Percentiles rank a stretch among this genome's conserved stretches.
These are phyloP conservation scores for Desmophyllum pertusum DNA, from an alignment of 92 coral and sea anemone genomes.

Conservation along the genomic window DNA sequence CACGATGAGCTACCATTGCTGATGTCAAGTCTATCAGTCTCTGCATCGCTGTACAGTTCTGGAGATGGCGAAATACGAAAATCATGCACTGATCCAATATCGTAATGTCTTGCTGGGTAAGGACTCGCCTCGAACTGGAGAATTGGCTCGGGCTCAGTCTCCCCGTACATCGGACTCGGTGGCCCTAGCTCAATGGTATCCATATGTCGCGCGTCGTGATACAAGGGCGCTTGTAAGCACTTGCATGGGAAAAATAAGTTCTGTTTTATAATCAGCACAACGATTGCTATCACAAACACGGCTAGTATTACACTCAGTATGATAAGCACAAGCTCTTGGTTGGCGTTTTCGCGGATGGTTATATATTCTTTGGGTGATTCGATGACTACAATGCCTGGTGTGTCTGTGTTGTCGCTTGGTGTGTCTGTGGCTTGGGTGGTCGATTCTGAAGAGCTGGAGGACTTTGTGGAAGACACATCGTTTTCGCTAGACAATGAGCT, in stretches of 20 bases:
- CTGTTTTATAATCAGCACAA: slow-evolving; percentile 69
- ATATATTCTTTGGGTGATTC: slow-evolving; percentile 76
- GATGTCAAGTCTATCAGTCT: slow-evolving; percentile 76
- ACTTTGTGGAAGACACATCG: not conserved
- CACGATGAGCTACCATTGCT: slow-evolving; percentile 77
- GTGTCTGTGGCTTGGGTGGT: slow-evolving; percentile 37
- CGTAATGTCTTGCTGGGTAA: slow-evolving; percentile 64
- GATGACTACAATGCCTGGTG: slow-evolving; percentile 71
- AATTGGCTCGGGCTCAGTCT: slow-evolving; percentile 65
- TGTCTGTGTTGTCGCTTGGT: slow-evolving; percentile 38
- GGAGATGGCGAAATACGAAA: slow-evolving; percentile 17
- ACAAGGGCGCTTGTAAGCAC: slow-evolving; percentile 67
- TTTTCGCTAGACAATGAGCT: slow-evolving; percentile 4
- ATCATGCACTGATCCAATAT: slow-evolving; percentile 46
- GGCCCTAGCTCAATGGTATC: slow-evolving; percentile 83
- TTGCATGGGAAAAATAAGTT: slow-evolving; percentile 76
- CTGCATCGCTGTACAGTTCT: slow-evolving; percentile 63
- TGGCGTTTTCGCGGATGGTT: slow-evolving; percentile 77
- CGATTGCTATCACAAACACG: slow-evolving; percentile 72
- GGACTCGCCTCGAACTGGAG: slow-evolving; percentile 82
- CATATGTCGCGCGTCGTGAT: slow-evolving; percentile 65
- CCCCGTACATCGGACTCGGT: slow-evolving; percentile 63
- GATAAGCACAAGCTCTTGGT: slow-evolving; percentile 88
- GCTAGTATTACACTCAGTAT: slow-evolving; percentile 80
- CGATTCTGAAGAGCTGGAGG: not conserved